Evolutionary conservation across 2,888 invertebrate genomes (phyloP), one percentile per base, ranked within the genome.

Genomic region (Sphaeridia pumilis): DNA sequence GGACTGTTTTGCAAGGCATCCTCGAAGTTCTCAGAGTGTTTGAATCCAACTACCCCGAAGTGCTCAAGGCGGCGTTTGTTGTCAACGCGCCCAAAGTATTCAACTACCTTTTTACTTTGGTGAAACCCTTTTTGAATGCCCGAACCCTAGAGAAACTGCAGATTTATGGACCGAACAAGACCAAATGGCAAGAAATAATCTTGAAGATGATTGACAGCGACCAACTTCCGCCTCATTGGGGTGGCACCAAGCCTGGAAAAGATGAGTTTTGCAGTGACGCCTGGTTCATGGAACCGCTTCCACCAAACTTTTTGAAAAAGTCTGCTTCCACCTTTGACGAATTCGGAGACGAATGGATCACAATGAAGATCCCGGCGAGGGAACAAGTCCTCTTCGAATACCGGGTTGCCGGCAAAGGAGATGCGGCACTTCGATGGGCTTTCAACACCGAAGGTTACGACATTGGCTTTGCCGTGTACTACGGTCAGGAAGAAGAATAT

Each of bases 11-110:
- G 10, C 57, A 57, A 48, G 57, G 57, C 10, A 50, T 57, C 7
- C 25, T 57, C 10, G 57, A 57, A 28, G 51, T 54, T 7, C 21
- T 57, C 12, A 25, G 51, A 21, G 46, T 54, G 7, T 57, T 57
- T 41, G 57, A 57, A 50, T 36, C 54, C 24, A 57, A 57, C 24
- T 57, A 57, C 25, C 57, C 57, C 12, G 57, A 57, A 43, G 54
- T 53, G 14, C 36, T 57, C 5, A 57, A 57, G 45, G 48, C 48
- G 5, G 54, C 54, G 21, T 54, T 34, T 27, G 54, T 57, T 20
- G 54, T 57, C 12, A 57, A 57, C 35, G 57, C 57, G 14, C 57
- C 57, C 1, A 52, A 50, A 43, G 43, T 57, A 5, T 57, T 57
- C 47, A 54, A 54, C 17, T 54, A 54, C 22, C 25, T 57, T 3